Conservation (phyloP, 2,888 invertebrate species). For the Pheosia tremula region DNA sequence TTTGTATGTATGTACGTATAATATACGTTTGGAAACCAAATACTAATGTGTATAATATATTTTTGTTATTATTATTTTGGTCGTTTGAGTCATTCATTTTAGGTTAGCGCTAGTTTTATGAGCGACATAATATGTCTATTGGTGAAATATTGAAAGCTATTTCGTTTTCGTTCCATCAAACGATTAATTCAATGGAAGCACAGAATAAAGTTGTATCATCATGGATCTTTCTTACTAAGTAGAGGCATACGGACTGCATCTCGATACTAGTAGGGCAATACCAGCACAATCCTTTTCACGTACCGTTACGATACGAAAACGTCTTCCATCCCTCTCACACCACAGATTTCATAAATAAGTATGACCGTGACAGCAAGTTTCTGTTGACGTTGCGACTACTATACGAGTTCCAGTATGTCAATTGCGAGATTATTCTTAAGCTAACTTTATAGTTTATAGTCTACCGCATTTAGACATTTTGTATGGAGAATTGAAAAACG, state of each 20-base stretch:
- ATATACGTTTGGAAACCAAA: constrained; percentile 67
- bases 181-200: neutral
- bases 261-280: too few relatives aligned
- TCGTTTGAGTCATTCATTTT: constrained; percentile 48
- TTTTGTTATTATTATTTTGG: constrained; percentile 47
- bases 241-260: neutral
- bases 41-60: constrained; percentile 69
- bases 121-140: constrained; percentile 33
- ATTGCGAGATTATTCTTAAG: too few relatives aligned
- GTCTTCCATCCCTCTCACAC: too few relatives aligned
- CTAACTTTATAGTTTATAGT: too few relatives aligned
- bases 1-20: constrained; percentile 25
- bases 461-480: too few relatives aligned
- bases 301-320: too few relatives aligned
- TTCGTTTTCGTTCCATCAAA: constrained; percentile 4
- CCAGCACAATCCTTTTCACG: too few relatives aligned
- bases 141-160: neutral
- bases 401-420: too few relatives aligned
- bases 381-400: too few relatives aligned
- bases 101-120: constrained; percentile 43
- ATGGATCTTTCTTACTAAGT: neutral
- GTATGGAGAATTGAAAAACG: too few relatives aligned
- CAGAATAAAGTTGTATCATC: constrained; percentile 3
- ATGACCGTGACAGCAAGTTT: too few relatives aligned
- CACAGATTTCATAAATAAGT: too few relatives aligned